Evolutionary conservation across 2,888 invertebrate species (phyloP).

Genomic region (Mellilla xanthometata): DNA sequence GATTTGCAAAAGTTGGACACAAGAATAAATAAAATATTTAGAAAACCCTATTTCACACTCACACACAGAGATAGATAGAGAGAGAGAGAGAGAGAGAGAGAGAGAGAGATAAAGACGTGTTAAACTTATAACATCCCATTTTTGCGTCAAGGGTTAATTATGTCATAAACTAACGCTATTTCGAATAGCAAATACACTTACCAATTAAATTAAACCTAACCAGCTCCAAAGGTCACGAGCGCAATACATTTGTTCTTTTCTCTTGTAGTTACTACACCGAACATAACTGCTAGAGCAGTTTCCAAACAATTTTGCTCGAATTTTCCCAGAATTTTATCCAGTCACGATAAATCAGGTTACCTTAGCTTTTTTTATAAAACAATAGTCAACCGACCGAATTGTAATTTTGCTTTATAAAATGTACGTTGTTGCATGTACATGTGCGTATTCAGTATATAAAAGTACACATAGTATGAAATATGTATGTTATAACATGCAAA

Average conservation of each 20-base stretch:
- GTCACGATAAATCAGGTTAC: constrained; percentile 34
- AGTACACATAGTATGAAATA: too few relatives aligned
- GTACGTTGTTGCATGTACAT: constrained; percentile 14
- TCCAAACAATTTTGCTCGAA: constrained; percentile 24
- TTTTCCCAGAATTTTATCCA: constrained; percentile 30
- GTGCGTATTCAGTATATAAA: constrained; percentile 19
- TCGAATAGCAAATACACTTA: background rate
- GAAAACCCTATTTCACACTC: too few relatives aligned
- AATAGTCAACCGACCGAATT: constrained; percentile 35
- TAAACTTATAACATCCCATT: too few relatives aligned
- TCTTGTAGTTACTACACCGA: constrained; percentile 1
- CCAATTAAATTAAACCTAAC: too few relatives aligned
- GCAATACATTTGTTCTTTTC: background rate
- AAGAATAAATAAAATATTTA: too few relatives aligned
- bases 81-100: too few relatives aligned
- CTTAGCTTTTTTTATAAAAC: constrained; percentile 33
- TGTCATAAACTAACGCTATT: background rate
- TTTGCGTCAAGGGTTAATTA: too few relatives aligned
- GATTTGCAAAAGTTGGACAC: too few relatives aligned
- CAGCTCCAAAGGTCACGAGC: background rate
- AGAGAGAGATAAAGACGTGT: too few relatives aligned
- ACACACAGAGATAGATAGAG: too few relatives aligned
- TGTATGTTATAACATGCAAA: too few relatives aligned
- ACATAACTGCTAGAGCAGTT: constrained; percentile 2
- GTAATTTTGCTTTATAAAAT: constrained; percentile 30